A percentile compares a stretch with the other conserved stretches of the same genome.
Conservation (phyloP, 2,888 invertebrate species). For the Trissolcus brochymenae region DNA sequence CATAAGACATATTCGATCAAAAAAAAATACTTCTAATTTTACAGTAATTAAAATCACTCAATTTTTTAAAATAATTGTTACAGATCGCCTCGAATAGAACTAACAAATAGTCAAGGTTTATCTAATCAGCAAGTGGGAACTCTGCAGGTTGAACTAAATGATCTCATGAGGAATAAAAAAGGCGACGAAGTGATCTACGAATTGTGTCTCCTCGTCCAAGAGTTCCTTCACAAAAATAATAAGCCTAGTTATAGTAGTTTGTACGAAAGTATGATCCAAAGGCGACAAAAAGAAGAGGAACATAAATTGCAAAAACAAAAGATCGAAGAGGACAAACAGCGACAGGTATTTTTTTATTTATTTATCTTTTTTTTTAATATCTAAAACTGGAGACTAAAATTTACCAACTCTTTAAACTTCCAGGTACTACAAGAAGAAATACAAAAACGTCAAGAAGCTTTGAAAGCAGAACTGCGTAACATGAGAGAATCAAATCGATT, state of each 20-base stretch:
- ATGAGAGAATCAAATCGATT: too few species aligned
- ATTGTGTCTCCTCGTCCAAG: slow-evolving; percentile 86
- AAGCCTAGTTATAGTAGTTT: slow-evolving; percentile 89
- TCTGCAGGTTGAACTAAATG: slow-evolving; percentile 80
- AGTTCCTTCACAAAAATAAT: slow-evolving; percentile 88
- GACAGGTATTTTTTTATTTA: slow-evolving; percentile 59
- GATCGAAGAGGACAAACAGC: slow-evolving; percentile 81
- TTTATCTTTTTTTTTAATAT: too few species aligned
- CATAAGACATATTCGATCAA: too few species aligned
- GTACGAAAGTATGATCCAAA: slow-evolving; percentile 92
- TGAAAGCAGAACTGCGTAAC: slow-evolving; percentile 82
- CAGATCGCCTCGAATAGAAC: slow-evolving; percentile 83
- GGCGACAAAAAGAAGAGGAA: slow-evolving; percentile 82
- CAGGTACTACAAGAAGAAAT: slow-evolving; percentile 87
- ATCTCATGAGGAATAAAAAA: slow-evolving; percentile 79
- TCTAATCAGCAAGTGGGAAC: slow-evolving; percentile 83
- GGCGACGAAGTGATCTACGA: slow-evolving; percentile 94
- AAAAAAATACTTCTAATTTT: neutral
- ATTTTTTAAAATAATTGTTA: slow-evolving; percentile 61
- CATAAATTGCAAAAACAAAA: slow-evolving; percentile 81
- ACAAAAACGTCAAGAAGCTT: slow-evolving; percentile 85
- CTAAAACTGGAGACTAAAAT: too few species aligned
- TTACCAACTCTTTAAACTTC: too few species aligned
- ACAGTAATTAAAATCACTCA: neutral
- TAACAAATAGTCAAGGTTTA: slow-evolving; percentile 88